Percentiles rank a stretch among this genome's conserved stretches.
phyloP scores from a whole-genome alignment of 2,797 vertebrate genomes.

The Tapirus indicus region DNA sequence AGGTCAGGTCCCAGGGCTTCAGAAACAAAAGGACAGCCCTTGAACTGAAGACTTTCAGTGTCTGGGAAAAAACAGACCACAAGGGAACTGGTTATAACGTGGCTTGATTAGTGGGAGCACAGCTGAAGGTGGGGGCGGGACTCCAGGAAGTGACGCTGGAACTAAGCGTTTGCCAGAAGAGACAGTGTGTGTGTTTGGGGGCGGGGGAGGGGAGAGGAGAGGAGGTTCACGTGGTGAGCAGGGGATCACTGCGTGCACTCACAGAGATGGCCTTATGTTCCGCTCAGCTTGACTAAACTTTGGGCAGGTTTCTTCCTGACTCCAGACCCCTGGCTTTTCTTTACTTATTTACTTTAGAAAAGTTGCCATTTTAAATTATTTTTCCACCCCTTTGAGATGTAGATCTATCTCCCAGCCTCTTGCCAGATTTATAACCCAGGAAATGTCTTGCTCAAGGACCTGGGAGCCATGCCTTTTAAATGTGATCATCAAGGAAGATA shows the following conservation, averaged over 20 bases:
- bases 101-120: rapidly evolving
- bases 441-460: background rate
- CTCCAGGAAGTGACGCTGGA: too few species aligned
- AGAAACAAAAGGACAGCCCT: background rate
- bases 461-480: background rate
- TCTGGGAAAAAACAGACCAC: background rate
- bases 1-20: too few species aligned
- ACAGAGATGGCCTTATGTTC: rapidly evolving
- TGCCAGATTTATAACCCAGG: background rate
- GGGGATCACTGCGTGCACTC: rapidly evolving
- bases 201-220: rapidly evolving
- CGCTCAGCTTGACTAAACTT: background rate
- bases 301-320: background rate
- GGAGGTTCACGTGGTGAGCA: rapidly evolving
- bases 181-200: rapidly evolving
- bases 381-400: background rate
- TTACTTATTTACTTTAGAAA: background rate
- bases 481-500: too few species aligned
- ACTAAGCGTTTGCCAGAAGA: background rate
- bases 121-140: rapidly evolving
- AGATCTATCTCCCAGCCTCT: background rate
- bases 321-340: too few species aligned
- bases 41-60: background rate
- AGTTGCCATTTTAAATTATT: background rate
- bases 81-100: background rate